Base-by-base conservation (phyloP, 2,888 invertebrate genomes). In the Encarsia formosa region DNA sequence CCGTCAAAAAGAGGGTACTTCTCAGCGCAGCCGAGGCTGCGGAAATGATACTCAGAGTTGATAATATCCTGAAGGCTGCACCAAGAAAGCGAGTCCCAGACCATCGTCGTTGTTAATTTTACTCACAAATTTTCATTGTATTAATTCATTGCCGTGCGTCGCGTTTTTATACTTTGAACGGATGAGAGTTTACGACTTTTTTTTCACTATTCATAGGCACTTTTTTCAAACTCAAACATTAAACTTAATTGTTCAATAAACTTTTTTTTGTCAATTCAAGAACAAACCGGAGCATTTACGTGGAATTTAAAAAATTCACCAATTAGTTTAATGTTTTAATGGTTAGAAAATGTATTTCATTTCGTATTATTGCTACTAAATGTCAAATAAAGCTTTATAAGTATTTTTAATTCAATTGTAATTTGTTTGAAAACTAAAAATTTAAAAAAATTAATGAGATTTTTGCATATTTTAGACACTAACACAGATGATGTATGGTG, bases 21-120 rank as follows among this genome's bases (percentile, higher is more conserved):
- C 70, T 94, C 55, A 94, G 96, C 6, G 99, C 97, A 0, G 78
- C 93, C 0, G 99, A 99, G 76, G 98, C 98, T 0, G 97, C 98
- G 0, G 98, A 99, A 78, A 95, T 99, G 91, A 98, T 99, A 65
- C 80, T 99, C 18, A 86, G 99, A 49, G 99, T 99, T 1, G 99
- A 99, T 76, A 87, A 95, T 76, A 99, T 99, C 62, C 87, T 99
- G 57, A 91, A 87, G 74, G 83, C 94, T 9, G 93, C 94, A 24
- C 94, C 94, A 8, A 83, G 94, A 59, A 86, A 84, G 67, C 86
- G 97, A 57, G 86, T 84, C 0, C 88, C 87, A 56, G 97, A 97
- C 74, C 84, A 87, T 66, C 87, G 91, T 62, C 85, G 84, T 49
- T 90, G 92, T 78, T 91, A 84, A 77, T 29, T 51, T 35, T 37